A percentile compares a stretch with the other conserved stretches of the same genome.
Conservation (phyloP, 2,113 vertebrate genomes). For the Dissostichus mawsoni region DNA sequence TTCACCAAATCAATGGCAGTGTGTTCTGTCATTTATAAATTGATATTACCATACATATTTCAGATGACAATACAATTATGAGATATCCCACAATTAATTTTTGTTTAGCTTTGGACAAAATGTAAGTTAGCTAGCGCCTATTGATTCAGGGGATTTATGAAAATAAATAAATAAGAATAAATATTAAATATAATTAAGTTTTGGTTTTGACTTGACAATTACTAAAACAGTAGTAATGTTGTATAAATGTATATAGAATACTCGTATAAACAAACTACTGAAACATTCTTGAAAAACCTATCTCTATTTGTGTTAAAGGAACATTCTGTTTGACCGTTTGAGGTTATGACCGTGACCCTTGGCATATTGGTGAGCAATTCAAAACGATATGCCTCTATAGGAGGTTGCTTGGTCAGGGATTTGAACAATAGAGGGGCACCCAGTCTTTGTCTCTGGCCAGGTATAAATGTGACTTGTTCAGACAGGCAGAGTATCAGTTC, state of each 20-base stretch:
- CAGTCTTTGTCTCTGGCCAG: conserved; percentile 68
- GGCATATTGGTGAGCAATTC: conserved; percentile 54
- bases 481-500: conserved; percentile 59
- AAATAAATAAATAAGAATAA: background rate
- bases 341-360: conserved; percentile 49
- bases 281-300: background rate
- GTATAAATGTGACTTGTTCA: conserved; percentile 74
- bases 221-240: background rate
- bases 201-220: background rate
- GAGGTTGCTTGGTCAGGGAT: conserved; percentile 71
- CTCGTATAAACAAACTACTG: background rate
- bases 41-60: background rate
- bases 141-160: background rate
- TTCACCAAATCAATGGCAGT: background rate
- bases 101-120: background rate
- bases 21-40: background rate
- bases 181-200: background rate
- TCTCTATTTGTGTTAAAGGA: conserved; percentile 28
- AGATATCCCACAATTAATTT: background rate
- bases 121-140: background rate
- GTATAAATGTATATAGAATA: background rate
- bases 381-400: conserved; percentile 67
- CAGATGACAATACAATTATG: background rate
- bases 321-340: conserved; percentile 40
- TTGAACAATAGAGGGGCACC: conserved; percentile 66